These are phyloP conservation scores for Anolis apletophallus DNA, from an alignment of 2,797 vertebrate genomes.

Conservation along the genomic window DNA sequence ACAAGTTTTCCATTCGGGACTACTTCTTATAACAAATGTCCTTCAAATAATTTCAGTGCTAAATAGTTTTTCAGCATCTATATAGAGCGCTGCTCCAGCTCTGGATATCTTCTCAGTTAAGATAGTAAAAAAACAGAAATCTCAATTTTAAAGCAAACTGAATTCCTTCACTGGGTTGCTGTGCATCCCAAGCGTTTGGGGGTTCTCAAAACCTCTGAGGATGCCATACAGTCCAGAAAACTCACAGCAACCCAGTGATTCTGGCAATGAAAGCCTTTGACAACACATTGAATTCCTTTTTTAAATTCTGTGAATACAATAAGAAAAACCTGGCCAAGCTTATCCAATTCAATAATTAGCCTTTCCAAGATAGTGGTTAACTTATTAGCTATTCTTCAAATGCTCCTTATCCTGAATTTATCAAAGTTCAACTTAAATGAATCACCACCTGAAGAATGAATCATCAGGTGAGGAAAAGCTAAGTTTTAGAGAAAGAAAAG, in stretches of 20 bases:
- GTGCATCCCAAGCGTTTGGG: too few species aligned
- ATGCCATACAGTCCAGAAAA: too few species aligned
- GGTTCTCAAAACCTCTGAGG: too few species aligned
- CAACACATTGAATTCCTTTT: not conserved
- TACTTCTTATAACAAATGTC: not conserved
- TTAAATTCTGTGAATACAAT: conserved; percentile 3
- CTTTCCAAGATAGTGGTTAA: not conserved
- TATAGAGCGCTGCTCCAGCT: not conserved
- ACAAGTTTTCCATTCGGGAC: not conserved
- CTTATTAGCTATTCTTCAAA: not conserved
- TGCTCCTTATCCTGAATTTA: not conserved
- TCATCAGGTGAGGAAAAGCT: not conserved
- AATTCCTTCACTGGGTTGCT: not conserved
- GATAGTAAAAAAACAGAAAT: not conserved
- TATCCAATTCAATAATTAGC: not conserved
- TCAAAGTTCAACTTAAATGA: not conserved
- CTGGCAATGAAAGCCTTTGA: too few species aligned
- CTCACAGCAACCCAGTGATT: too few species aligned
- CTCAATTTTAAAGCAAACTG: not conserved
- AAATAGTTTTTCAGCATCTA: not conserved
- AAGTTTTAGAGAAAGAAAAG: not conserved
- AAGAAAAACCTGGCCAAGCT: not conserved
- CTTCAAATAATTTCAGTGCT: not conserved
- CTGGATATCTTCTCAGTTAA: not conserved
- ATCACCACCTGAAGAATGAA: not conserved